Evolutionary conservation across 2,797 vertebrate species (phyloP).

Genomic region (Rousettus madagascariensis): DNA sequence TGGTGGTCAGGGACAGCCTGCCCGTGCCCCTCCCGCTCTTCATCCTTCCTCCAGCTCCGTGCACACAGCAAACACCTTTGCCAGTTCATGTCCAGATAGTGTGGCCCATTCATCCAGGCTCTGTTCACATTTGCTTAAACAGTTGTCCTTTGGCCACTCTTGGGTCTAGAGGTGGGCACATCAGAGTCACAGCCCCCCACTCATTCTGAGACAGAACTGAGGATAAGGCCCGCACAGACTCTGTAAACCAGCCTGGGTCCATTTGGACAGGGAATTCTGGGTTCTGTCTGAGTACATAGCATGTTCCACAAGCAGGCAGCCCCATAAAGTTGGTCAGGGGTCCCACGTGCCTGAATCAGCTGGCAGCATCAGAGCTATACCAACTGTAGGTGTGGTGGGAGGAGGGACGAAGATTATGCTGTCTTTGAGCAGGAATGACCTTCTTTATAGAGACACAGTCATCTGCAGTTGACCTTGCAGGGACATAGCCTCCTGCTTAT

Average conservation of each 20-base stretch:
- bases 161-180: not conserved
- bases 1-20: not conserved
- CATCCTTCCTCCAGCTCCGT: not conserved
- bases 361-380: not conserved
- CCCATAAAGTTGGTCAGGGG: not conserved
- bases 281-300: not conserved
- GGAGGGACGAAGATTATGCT: not conserved
- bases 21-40: rapidly evolving
- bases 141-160: not conserved
- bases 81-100: not conserved
- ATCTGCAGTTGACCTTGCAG: not conserved
- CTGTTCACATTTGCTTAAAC: not conserved
- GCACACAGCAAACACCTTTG: not conserved
- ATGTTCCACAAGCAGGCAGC: not conserved
- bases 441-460: not conserved
- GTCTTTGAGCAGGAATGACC: not conserved
- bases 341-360: too few species aligned
- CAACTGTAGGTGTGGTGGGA: not conserved
- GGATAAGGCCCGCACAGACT: not conserved
- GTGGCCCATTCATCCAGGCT: not conserved
- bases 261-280: not conserved
- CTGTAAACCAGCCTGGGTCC: not conserved
- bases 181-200: rapidly evolving
- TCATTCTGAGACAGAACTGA: not conserved
- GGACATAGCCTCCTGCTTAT: not conserved